A percentile compares a stretch with the other conserved stretches of the same genome.
These are phyloP conservation scores for Manis crassicaudata DNA, from an alignment of 2,797 vertebrate species.

Conservation along the genomic window DNA sequence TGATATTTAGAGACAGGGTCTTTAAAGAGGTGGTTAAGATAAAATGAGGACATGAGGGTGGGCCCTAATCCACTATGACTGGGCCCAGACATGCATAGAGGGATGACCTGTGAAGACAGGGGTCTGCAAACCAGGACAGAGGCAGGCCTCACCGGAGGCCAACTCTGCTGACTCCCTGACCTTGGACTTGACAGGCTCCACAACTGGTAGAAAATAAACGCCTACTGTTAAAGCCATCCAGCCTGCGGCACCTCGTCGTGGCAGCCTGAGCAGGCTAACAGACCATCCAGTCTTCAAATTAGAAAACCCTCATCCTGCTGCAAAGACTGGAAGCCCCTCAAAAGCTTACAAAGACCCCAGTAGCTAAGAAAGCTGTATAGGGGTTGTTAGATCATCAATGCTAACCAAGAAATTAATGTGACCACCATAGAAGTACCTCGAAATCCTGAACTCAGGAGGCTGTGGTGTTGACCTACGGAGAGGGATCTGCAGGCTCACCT, in stretches of 20 bases:
- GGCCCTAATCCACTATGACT: not conserved
- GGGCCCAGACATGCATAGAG: accelerated
- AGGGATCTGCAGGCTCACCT: not conserved
- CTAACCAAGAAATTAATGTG: not conserved
- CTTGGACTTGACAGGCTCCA: not conserved
- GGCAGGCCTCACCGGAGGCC: not conserved
- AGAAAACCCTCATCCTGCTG: not conserved
- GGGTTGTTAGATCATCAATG: accelerated
- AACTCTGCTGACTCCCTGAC: not conserved
- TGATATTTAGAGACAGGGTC: not conserved
- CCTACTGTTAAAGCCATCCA: not conserved
- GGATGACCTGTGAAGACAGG: not conserved
- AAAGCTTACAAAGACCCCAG: not conserved
- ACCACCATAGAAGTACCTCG: not conserved
- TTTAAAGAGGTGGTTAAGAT: not conserved
- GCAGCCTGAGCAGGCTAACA: not conserved
- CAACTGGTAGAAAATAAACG: not conserved
- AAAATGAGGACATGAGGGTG: not conserved
- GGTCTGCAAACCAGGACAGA: not conserved
- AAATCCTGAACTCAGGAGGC: accelerated
- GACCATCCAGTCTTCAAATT: not conserved
- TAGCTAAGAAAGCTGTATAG: not conserved
- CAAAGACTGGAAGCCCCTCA: not conserved
- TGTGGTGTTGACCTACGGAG: accelerated
- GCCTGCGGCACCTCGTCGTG: accelerated